A percentile compares a stretch with the other conserved stretches of the same genome.
Conservation (phyloP, 2,888 invertebrate genomes). For the Steromphala cineraria region DNA sequence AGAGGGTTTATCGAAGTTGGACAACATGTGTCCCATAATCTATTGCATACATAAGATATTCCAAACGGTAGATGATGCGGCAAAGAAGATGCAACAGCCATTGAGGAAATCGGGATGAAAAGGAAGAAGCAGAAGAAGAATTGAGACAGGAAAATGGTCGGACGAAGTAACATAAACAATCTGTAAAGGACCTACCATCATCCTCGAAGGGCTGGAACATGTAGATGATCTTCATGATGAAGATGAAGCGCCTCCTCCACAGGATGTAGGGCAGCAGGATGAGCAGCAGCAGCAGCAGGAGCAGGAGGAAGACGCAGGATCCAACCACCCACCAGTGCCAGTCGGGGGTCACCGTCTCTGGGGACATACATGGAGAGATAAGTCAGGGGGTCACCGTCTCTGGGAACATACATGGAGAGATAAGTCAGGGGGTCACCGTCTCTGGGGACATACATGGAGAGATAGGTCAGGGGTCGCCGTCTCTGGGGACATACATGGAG, state of each 20-base stretch:
- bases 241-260: slow-evolving; percentile 57
- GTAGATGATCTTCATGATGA: slow-evolving; percentile 63
- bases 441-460: not conserved
- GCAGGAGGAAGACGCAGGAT: slow-evolving; percentile 1
- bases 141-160: no score
- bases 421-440: not conserved
- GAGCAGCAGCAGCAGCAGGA: slow-evolving; percentile 42
- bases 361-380: no score
- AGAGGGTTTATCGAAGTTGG: no score
- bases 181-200: slow-evolving; percentile 47
- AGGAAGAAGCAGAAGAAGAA: no score
- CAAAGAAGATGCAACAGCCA: no score
- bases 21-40: no score
- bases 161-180: no score
- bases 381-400: not conserved
- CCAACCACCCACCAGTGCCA: slow-evolving; percentile 21
- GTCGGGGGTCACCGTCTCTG: not conserved
- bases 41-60: no score
- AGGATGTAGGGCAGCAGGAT: slow-evolving; percentile 49
- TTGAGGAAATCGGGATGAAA: no score
- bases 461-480: not conserved
- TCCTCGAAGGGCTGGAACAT: slow-evolving; percentile 65
- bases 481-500: not conserved
- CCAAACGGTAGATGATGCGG: no score
- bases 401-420: not conserved